phyloP scores from a whole-genome alignment of 23 tunicate species.

The Diplosoma virens region DNA sequence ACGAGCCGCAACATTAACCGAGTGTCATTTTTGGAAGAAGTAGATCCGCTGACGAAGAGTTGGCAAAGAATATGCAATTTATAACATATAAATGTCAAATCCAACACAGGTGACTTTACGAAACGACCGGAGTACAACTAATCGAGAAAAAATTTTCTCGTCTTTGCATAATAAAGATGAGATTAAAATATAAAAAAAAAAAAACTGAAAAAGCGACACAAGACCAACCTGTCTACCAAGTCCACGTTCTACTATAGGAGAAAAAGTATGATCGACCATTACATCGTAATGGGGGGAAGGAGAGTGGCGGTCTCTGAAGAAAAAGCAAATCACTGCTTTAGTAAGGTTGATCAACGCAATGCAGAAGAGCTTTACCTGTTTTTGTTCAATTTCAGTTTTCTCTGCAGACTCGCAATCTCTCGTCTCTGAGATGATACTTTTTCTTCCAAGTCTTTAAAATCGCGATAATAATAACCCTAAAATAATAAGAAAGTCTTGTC shows the following conservation, averaged over 20 bases:
- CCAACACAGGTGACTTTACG: too few species aligned
- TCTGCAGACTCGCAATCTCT: slow-evolving; percentile 52
- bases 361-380: neutral
- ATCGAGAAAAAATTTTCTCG: too few species aligned
- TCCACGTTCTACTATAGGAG: slow-evolving; percentile 80
- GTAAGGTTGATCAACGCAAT: neutral
- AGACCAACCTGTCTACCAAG: slow-evolving; percentile 34
- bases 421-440: slow-evolving; percentile 49
- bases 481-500: neutral
- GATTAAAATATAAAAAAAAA: too few species aligned
- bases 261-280: slow-evolving; percentile 69
- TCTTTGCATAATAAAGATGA: too few species aligned
- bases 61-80: too few species aligned
- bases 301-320: slow-evolving; percentile 11
- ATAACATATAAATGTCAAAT: too few species aligned
- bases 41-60: too few species aligned
- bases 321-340: neutral
- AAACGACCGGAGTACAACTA: too few species aligned
- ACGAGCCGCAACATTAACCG: too few species aligned
- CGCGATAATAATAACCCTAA: neutral
- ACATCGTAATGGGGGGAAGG: slow-evolving; percentile 1
- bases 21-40: too few species aligned
- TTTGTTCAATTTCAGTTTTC: slow-evolving; percentile 37
- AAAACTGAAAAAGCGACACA: too few species aligned
- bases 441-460: slow-evolving; percentile 39